Base-by-base conservation (phyloP, 2,797 vertebrate species). In the Acridotheres tristis region DNA sequence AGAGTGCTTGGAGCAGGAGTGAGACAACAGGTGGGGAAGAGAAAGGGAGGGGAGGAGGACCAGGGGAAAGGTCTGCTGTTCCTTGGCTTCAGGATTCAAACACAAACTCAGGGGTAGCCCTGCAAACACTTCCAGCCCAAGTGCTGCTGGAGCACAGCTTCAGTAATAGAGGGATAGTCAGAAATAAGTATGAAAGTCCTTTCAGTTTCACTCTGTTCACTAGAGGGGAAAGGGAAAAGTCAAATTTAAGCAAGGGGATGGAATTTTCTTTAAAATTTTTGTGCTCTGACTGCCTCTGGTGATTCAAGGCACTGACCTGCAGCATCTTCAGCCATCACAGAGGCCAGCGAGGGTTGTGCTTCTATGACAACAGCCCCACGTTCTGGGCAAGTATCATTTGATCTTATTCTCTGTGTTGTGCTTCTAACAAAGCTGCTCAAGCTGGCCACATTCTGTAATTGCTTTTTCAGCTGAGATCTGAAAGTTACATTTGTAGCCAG, bases 331-430 rank as follows among this genome's bases (percentile, higher is more conserved):
- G 80, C 5, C n/a, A 86, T 86, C 54, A 10, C 42, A 36, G 93
- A 61, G 71, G 65, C 61, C 84, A 81, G 81, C 0, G 0, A 79
- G 61, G 13, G 47, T 19, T 87, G 85, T 85, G 96, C 96, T 95
- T 97, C 96, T 96, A 95, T 96, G 95, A 96, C 96, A 96, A 96
- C 94, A 96, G 85, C 81, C 55, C 71, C 3, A 2, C 5, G 0
- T 57, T 85, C 85, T 48, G 55, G 85, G 68, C 80, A 47, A 87
- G 88, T 75, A 89, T 59, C 80, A 50, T 79, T 96, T 90, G 85
- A 93, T 96, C 94, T 95, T 87, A 36, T 93, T 96, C 87, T 91
- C 88, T 90, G 51, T 69, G 74, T 77, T 96, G 76, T 95, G 83
- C 77, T 76, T 71, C 89, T 91, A 59, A 93, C 88, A 88, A 91